Conservation (phyloP, 1,140 invertebrate genomes). For the Trichoplusia ni region DNA sequence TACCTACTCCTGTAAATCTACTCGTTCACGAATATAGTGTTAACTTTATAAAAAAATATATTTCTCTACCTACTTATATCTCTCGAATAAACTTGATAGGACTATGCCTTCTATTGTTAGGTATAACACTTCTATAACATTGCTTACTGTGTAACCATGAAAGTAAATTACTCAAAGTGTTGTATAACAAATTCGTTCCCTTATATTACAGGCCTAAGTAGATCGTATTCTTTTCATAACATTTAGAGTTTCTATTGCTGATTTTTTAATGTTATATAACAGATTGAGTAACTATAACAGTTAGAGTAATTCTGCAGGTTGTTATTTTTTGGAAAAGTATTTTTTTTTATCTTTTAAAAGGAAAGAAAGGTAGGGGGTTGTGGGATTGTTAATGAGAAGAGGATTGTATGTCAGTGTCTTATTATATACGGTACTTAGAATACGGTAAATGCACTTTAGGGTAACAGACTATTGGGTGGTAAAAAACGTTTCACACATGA, state of each 20-base stretch:
- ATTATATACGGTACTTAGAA: constrained; percentile 15
- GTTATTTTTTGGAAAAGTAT: too few relatives aligned
- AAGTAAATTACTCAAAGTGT: background rate
- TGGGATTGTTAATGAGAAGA: too few relatives aligned
- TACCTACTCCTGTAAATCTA: too few relatives aligned
- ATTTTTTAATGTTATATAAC: background rate
- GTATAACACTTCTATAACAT: background rate
- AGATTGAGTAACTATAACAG: too few relatives aligned
- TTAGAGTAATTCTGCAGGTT: too few relatives aligned
- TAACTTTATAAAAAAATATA: constrained; percentile 23
- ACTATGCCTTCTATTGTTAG: background rate
- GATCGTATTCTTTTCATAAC: background rate
- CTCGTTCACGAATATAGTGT: background rate
- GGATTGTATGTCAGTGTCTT: constrained; percentile 48
- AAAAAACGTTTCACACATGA: constrained; percentile 2
- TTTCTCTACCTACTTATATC: constrained; percentile 7
- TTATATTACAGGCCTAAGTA: constrained; percentile 11
- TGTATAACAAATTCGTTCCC: too few relatives aligned
- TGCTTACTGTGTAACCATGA: background rate
- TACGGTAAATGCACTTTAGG: background rate
- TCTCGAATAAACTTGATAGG: background rate
- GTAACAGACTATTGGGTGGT: background rate
- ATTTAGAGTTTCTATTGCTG: background rate
- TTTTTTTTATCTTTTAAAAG: too few relatives aligned
- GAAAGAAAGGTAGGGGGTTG: constrained; percentile 24